These are phyloP conservation scores for Acanthaster planci DNA, from an alignment of 35 echinoderm and acorn worm genomes.

Conservation along the genomic window DNA sequence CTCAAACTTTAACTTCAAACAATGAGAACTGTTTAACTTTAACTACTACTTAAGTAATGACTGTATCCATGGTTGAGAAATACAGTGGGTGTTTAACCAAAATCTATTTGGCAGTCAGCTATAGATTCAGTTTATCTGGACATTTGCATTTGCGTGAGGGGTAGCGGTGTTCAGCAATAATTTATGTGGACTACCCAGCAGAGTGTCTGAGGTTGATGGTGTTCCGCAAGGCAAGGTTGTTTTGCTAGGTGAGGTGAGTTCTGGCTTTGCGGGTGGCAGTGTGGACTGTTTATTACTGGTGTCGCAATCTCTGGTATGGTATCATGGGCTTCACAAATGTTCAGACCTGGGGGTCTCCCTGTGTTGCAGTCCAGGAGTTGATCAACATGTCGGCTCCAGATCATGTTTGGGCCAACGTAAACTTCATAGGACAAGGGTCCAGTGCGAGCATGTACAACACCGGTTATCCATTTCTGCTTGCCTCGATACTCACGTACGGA, in stretches of 20 bases:
- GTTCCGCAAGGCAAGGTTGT: background rate
- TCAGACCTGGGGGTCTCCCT: background rate
- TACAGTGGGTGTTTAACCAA: background rate
- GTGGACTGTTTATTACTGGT: background rate
- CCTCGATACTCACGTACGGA: conserved; percentile 29
- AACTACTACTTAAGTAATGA: background rate
- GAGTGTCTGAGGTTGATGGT: too few species aligned
- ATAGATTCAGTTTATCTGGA: conserved; percentile 1
- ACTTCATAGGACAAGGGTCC: conserved; percentile 43
- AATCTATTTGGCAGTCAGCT: background rate
- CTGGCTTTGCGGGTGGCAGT: background rate
- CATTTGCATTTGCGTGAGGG: background rate
- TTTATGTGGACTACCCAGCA: background rate
- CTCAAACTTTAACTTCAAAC: background rate
- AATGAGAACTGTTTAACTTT: background rate
- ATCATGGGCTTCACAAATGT: background rate
- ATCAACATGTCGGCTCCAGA: conserved; percentile 44
- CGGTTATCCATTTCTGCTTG: conserved; percentile 29
- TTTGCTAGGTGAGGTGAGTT: background rate
- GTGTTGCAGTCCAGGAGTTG: conserved; percentile 25
- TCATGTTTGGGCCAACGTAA: conserved; percentile 15
- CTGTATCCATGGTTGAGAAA: background rate
- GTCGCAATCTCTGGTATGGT: background rate
- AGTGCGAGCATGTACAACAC: conserved; percentile 15
- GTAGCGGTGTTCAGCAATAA: background rate